phyloP scores from a whole-genome alignment of 92 coral and sea anemone genomes.

The Pocillopora grandis region DNA sequence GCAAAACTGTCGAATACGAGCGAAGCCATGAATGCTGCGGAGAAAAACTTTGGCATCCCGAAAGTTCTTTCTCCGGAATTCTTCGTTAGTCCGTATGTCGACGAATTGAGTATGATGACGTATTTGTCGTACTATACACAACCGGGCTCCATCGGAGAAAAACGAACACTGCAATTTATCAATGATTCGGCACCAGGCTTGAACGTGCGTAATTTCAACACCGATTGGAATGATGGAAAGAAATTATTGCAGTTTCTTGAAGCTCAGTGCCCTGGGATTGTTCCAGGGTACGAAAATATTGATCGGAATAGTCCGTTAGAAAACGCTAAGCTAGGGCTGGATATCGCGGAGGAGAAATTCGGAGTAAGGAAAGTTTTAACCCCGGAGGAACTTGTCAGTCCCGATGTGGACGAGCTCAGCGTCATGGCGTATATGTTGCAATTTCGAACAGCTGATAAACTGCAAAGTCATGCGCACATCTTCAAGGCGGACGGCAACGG shows the following conservation, averaged over 20 bases:
- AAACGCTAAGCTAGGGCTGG: conserved; percentile 71
- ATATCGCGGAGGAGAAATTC: conserved; percentile 76
- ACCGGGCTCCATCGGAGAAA: conserved; percentile 97
- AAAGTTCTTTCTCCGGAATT: conserved; percentile 84
- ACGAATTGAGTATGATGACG: conserved; percentile 99
- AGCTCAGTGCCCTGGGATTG: conserved; percentile 82
- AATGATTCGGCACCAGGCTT: conserved; percentile 81
- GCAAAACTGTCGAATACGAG: conserved; percentile 63
- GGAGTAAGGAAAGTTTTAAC: conserved; percentile 76
- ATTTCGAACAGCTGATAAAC: conserved; percentile 73
- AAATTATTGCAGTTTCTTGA: conserved; percentile 74
- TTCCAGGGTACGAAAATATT: conserved; percentile 78
- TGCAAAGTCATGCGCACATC: conserved; percentile 74
- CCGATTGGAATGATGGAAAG: conserved; percentile 95
- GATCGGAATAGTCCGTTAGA: conserved; percentile 69
- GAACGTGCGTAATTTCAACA: conserved; percentile 79
- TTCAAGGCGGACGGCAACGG: conserved; percentile 92
- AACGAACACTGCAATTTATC: conserved; percentile 79
- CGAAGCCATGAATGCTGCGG: conserved; percentile 79
- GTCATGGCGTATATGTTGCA: conserved; percentile 94
- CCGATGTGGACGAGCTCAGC: conserved; percentile 87
- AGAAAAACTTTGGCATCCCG: conserved; percentile 80
- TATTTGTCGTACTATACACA: conserved; percentile 91
- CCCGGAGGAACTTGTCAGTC: conserved; percentile 82
- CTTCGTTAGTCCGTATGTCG: conserved; percentile 88